Evolutionary conservation across 1,140 invertebrate species (phyloP).

Genomic region (Acromyrmex heyeri): DNA sequence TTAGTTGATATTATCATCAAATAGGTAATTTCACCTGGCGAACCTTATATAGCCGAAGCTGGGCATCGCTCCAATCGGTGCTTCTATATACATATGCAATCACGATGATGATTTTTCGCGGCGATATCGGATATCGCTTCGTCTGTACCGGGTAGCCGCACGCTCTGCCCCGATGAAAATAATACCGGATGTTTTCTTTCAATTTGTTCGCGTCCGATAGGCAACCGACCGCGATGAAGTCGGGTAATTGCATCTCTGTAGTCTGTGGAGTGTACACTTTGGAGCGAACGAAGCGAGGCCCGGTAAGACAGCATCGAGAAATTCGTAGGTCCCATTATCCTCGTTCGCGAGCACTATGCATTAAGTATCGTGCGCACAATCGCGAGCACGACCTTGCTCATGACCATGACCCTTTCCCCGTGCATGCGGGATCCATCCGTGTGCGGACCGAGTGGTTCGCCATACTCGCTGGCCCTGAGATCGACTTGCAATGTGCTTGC

Average conservation of each 20-base stretch:
- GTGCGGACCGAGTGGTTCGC: slow-evolving; percentile 73
- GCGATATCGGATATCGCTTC: slow-evolving; percentile 41
- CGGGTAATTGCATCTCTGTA: slow-evolving; percentile 63
- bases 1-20: slow-evolving; percentile 64
- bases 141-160: slow-evolving; percentile 11
- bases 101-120: slow-evolving; percentile 61
- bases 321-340: slow-evolving; percentile 79
- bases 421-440: slow-evolving; percentile 71
- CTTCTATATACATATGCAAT: slow-evolving; percentile 62
- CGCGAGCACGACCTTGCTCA: slow-evolving; percentile 81
- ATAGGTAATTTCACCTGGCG: slow-evolving; percentile 57
- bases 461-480: slow-evolving; percentile 81
- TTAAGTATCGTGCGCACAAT: slow-evolving; percentile 80
- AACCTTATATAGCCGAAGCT: slow-evolving; percentile 46
- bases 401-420: slow-evolving; percentile 80
- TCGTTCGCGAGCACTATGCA: slow-evolving; percentile 74
- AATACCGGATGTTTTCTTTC: slow-evolving; percentile 72
- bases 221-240: slow-evolving; percentile 32
- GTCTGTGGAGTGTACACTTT: background rate
- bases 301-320: slow-evolving; percentile 75
- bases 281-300: background rate
- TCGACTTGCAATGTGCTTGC: slow-evolving; percentile 71
- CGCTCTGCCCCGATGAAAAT: slow-evolving; percentile 57
- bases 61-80: slow-evolving; percentile 24
- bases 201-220: slow-evolving; percentile 69